Conservation (phyloP, 2,113 vertebrate genomes). For the Thermophis baileyi region DNA sequence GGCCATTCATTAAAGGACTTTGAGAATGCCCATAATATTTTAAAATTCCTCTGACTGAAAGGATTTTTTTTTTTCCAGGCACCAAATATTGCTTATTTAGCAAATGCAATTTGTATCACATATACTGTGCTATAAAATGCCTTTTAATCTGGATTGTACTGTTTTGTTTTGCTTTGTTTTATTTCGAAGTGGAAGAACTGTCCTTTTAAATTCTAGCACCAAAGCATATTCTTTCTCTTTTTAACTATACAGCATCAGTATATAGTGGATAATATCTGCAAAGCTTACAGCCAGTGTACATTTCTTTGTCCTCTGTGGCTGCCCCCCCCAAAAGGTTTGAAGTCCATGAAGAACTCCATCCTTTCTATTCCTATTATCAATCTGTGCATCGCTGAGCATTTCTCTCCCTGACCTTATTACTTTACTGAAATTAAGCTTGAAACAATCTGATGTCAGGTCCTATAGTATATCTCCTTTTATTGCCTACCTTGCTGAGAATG, state of each 20-base stretch:
- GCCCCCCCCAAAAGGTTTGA: constrained; percentile 42
- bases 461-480: constrained; percentile 79
- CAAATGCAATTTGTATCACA: not conserved
- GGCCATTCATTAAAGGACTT: not conserved
- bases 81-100: not conserved
- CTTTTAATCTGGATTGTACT: not conserved
- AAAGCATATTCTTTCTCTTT: constrained; percentile 45
- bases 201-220: constrained; percentile 47
- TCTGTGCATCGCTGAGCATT: constrained; percentile 70
- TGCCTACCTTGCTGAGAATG: constrained; percentile 70
- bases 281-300: constrained; percentile 51
- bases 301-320: constrained; percentile 56
- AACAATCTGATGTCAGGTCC: constrained; percentile 79
- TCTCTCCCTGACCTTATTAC: constrained; percentile 80
- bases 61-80: not conserved
- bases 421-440: constrained; percentile 81
- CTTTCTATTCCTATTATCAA: constrained; percentile 70
- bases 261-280: constrained; percentile 53
- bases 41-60: not conserved
- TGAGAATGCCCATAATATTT: not conserved
- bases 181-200: constrained; percentile 33
- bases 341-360: constrained; percentile 46
- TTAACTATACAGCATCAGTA: constrained; percentile 43
- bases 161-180: constrained; percentile 23
- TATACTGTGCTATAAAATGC: not conserved